phyloP scores from a whole-genome alignment of 2,113 vertebrate species.

The Trichechus manatus region DNA sequence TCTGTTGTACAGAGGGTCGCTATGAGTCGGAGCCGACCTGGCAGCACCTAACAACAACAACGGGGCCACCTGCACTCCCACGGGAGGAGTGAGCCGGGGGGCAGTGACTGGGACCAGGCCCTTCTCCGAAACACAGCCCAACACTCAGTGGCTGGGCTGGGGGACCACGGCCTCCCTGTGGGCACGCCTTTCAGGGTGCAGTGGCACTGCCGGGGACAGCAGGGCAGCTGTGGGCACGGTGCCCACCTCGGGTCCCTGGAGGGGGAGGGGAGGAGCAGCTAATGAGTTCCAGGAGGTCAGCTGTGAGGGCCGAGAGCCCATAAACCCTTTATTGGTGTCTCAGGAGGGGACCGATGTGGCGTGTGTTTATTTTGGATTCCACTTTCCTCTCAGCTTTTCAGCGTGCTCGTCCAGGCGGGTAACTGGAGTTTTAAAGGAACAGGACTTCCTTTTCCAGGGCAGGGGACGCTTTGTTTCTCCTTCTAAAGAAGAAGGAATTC shows the following conservation, averaged over 20 bases:
- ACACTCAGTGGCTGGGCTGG: too few relatives aligned
- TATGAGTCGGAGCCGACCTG: too few relatives aligned
- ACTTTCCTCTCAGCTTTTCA: slow-evolving; percentile 74
- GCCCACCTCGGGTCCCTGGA: neutral
- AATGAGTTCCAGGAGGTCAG: slow-evolving; percentile 89
- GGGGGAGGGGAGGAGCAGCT: slow-evolving; percentile 70
- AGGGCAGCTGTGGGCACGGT: neutral
- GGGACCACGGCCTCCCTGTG: neutral
- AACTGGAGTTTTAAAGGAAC: slow-evolving; percentile 85
- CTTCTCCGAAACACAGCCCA: neutral
- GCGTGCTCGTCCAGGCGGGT: slow-evolving; percentile 75
- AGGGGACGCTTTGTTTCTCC: neutral
- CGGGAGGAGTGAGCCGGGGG: accelerated
- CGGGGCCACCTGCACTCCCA: neutral
- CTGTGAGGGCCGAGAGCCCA: slow-evolving; percentile 84
- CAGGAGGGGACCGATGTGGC: slow-evolving; percentile 87
- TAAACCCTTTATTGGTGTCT: slow-evolving; percentile 87
- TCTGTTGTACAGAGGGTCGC: too few relatives aligned
- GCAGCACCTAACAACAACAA: too few relatives aligned
- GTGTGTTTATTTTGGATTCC: slow-evolving; percentile 88
- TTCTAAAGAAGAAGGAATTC: neutral
- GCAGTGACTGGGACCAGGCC: neutral
- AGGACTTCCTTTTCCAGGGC: slow-evolving; percentile 58
- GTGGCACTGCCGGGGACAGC: neutral
- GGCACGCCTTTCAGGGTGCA: neutral